phyloP scores from a whole-genome alignment of 2,888 invertebrate genomes.

The Drosophila atripex region DNA sequence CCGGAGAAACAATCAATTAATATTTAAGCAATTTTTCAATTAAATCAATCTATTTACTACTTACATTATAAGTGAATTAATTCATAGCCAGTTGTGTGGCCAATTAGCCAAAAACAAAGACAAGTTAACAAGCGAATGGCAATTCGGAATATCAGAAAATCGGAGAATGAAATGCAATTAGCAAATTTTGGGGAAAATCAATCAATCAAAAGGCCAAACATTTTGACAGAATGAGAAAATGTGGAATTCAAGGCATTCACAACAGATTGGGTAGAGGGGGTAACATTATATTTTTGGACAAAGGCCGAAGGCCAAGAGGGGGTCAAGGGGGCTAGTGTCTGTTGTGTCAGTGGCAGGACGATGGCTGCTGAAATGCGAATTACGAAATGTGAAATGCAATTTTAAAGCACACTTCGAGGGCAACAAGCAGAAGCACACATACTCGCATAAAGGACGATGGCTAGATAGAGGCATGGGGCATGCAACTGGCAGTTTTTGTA shows the following conservation, averaged over 20 bases:
- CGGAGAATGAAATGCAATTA: not conserved
- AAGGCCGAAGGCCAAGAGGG: not conserved
- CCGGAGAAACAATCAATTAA: not conserved
- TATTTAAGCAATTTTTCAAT: not conserved
- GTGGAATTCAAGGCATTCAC: too few species aligned
- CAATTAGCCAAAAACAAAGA: not conserved
- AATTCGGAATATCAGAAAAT: too few species aligned
- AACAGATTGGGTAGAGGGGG: too few species aligned
- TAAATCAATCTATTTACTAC: not conserved
- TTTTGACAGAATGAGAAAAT: too few species aligned
- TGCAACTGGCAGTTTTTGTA: conserved; percentile 23
- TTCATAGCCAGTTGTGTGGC: not conserved
- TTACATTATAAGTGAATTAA: not conserved
- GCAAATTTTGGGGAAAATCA: not conserved
- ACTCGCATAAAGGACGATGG: too few species aligned
- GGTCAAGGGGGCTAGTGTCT: conserved; percentile 2
- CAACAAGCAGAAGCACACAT: conserved; percentile 55
- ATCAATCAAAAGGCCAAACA: not conserved
- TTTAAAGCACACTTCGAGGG: conserved; percentile 64
- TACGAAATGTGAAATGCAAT: conserved; percentile 47
- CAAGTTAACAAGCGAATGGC: too few species aligned
- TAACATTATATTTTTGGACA: not conserved
- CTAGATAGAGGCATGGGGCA: conserved; percentile 5
- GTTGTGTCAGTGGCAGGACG: conserved; percentile 19
- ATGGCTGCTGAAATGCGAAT: not conserved